Evolutionary conservation across 2,113 vertebrate genomes (phyloP).

Genomic region (Stictonetta naevosa): DNA sequence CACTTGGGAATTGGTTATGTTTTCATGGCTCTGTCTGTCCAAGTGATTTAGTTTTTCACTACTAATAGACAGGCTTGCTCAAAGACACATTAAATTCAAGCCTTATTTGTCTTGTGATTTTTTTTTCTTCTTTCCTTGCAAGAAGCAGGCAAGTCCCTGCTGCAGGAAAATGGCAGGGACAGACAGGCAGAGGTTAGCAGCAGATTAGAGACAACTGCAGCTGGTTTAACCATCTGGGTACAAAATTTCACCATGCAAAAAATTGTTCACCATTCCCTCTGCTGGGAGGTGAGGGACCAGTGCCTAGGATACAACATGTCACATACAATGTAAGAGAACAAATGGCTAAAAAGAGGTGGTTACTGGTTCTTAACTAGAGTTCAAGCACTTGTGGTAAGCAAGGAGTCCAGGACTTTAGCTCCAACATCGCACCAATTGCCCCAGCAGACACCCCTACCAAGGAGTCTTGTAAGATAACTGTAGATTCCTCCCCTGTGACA

Average conservation of each 20-base stretch:
- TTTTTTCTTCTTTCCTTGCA: background rate
- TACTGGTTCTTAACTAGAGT: background rate
- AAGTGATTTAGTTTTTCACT: background rate
- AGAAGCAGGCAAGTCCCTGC: background rate
- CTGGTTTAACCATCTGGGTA: background rate
- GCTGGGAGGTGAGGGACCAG: background rate
- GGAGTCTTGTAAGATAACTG: rapidly evolving
- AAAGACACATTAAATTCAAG: background rate
- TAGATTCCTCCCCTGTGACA: background rate
- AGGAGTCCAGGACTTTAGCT: rapidly evolving
- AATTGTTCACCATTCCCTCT: background rate
- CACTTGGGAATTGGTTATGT: background rate
- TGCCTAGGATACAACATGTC: rapidly evolving
- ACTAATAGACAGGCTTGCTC: background rate
- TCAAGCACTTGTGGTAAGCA: background rate
- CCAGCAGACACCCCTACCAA: too few relatives aligned
- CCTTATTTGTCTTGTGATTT: background rate
- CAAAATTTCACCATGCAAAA: background rate
- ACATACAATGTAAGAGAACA: too few relatives aligned
- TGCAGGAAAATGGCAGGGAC: background rate
- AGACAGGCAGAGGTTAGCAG: background rate
- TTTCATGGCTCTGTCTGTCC: background rate
- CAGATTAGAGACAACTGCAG: background rate
- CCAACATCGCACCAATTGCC: rapidly evolving
- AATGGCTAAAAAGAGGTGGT: too few relatives aligned